A percentile compares a stretch with the other conserved stretches of the same genome.
Conservation (phyloP, 2,888 invertebrate genomes). For the Cantharis flavilabris region DNA sequence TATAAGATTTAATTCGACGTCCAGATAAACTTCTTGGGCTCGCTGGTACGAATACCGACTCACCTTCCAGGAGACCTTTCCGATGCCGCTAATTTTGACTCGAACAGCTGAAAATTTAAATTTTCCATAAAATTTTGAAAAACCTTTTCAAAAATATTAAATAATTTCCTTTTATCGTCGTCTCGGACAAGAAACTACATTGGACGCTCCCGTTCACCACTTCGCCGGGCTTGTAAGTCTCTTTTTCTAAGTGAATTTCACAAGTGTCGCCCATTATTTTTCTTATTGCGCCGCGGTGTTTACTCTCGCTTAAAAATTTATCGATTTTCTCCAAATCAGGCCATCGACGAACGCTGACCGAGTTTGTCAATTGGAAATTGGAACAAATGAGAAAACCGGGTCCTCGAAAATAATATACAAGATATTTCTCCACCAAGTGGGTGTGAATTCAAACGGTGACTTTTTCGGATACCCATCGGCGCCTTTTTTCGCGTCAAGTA, state of each 20-base stretch:
- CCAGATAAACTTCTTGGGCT: conserved; percentile 21
- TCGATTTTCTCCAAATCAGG: background rate
- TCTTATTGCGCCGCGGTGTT: background rate
- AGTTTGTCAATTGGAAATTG: background rate
- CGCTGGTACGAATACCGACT: conserved; percentile 11
- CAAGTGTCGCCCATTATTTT: conserved; percentile 15
- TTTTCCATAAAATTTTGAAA: background rate
- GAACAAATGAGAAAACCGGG: background rate
- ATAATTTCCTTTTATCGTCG: conserved; percentile 11
- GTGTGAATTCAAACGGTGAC: too few relatives aligned
- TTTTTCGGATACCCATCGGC: too few relatives aligned
- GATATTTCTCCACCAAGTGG: background rate
- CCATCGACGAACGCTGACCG: background rate
- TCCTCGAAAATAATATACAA: background rate
- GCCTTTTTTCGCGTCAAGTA: too few relatives aligned
- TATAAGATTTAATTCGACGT: conserved; percentile 11
- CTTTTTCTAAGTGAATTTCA: conserved; percentile 19
- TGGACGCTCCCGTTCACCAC: conserved; percentile 11
- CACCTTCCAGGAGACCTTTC: conserved; percentile 18
- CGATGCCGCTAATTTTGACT: conserved; percentile 14
- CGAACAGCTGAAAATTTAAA: conserved; percentile 6
- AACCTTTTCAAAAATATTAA: background rate
- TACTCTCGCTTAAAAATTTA: background rate
- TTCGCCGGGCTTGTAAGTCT: conserved; percentile 13
- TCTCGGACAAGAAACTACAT: conserved; percentile 10